Evolutionary conservation across 2,113 vertebrate species (phyloP).

Genomic region (Perccottus glenii): DNA sequence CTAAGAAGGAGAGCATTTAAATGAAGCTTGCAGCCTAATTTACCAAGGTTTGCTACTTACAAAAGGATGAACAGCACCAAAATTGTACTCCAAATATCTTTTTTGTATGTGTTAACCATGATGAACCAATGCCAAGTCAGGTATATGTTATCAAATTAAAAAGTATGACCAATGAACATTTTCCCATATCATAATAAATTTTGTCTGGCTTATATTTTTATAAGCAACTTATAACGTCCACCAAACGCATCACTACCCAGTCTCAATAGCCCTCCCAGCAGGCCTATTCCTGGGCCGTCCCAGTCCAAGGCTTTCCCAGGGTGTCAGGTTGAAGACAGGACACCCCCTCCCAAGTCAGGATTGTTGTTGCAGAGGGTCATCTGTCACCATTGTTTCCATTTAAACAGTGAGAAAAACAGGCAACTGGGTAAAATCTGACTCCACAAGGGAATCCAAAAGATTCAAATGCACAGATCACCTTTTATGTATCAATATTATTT

Average conservation of each 20-base stretch:
- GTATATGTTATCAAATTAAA: too few species aligned
- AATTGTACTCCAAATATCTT: too few species aligned
- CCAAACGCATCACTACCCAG: constrained; percentile 55
- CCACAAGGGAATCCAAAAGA: constrained; percentile 42
- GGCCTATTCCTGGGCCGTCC: constrained; percentile 46
- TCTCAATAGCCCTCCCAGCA: constrained; percentile 49
- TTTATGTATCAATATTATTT: constrained; percentile 75
- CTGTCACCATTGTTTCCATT: constrained; percentile 66
- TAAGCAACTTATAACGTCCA: not conserved
- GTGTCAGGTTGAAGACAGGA: constrained; percentile 72
- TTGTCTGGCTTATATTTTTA: too few species aligned
- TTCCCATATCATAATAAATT: too few species aligned
- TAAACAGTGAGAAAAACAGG: constrained; percentile 51
- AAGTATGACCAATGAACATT: too few species aligned
- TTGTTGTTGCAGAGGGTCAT: constrained; percentile 75
- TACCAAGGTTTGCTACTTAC: too few species aligned
- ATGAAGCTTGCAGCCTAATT: too few species aligned
- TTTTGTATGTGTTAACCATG: too few species aligned
- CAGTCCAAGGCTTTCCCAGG: constrained; percentile 74
- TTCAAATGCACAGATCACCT: constrained; percentile 45
- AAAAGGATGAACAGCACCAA: too few species aligned
- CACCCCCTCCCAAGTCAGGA: constrained; percentile 55
- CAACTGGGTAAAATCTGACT: constrained; percentile 48
- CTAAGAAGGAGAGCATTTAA: too few species aligned
- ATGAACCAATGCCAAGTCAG: too few species aligned